Evolutionary conservation across 1,140 invertebrate genomes (phyloP).

Genomic region (Popillia japonica): DNA sequence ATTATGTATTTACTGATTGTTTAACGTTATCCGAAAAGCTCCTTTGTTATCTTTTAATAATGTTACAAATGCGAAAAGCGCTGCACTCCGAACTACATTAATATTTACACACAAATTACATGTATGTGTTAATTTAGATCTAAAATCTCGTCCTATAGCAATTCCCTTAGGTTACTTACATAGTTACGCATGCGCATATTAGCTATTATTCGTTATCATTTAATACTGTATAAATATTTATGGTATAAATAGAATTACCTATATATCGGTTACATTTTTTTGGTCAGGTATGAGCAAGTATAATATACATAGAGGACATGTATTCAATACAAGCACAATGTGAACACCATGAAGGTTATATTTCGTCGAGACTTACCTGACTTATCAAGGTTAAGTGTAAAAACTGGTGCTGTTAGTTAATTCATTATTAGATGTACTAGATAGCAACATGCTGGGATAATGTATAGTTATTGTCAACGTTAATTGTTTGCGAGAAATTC

Average conservation of each 20-base stretch:
- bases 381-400: neutral
- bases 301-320: neutral
- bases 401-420: neutral
- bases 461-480: neutral
- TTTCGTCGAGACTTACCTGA: neutral
- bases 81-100: neutral
- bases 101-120: neutral
- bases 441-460: too few species aligned
- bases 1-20: neutral
- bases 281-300: neutral
- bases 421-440: neutral
- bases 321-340: conserved; percentile 1
- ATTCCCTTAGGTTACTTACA: neutral
- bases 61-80: neutral
- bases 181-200: neutral
- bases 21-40: conserved; percentile 1
- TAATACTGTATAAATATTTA: conserved; percentile 5
- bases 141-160: too few species aligned
- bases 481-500: too few species aligned
- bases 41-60: neutral
- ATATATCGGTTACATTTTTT: neutral
- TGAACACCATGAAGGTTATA: neutral
- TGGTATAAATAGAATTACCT: neutral
- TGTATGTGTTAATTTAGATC: too few species aligned
- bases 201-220: neutral